A percentile compares a stretch with the other conserved stretches of the same genome.
These are phyloP conservation scores for Drosophila obscura DNA, from an alignment of 1,140 invertebrate genomes.

Conservation along the genomic window DNA sequence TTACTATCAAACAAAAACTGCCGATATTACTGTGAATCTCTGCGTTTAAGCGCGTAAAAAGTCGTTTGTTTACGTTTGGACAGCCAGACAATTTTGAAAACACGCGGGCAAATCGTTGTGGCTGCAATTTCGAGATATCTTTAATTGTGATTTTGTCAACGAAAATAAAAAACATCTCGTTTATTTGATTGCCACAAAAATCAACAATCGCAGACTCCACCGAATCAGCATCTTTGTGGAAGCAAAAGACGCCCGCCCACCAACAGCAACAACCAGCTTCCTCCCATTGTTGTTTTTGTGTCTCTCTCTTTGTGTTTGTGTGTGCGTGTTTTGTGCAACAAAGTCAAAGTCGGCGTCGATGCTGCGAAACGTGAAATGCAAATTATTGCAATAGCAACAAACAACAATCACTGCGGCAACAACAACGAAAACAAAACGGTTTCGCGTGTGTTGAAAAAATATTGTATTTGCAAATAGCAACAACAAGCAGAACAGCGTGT, in stretches of 20 bases:
- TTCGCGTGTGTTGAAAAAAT: slow-evolving; percentile 64
- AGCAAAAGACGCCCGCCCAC: slow-evolving; percentile 23
- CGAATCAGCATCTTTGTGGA: slow-evolving; percentile 32
- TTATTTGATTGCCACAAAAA: slow-evolving; percentile 23
- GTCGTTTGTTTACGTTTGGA: too few relatives aligned
- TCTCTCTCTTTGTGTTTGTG: slow-evolving; percentile 18
- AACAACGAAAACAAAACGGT: slow-evolving; percentile 50
- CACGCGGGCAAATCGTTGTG: too few relatives aligned
- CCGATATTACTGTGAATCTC: too few relatives aligned
- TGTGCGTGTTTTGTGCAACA: slow-evolving; percentile 38
- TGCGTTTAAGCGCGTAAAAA: too few relatives aligned
- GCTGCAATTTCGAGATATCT: too few relatives aligned
- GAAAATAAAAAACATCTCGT: too few relatives aligned
- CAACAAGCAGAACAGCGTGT: slow-evolving; percentile 20
- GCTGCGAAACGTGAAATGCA: slow-evolving; percentile 72
- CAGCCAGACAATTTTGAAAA: too few relatives aligned
- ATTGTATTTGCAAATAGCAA: slow-evolving; percentile 29
- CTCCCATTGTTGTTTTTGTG: slow-evolving; percentile 47
- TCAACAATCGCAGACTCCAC: slow-evolving; percentile 24
- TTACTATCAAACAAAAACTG: too few relatives aligned
- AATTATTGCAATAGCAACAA: slow-evolving; percentile 52
- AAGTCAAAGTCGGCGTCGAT: slow-evolving; percentile 53
- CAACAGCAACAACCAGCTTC: slow-evolving; percentile 25
- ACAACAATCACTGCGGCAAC: slow-evolving; percentile 41
- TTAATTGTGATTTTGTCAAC: too few relatives aligned